Evolutionary conservation across 2,888 invertebrate species (phyloP), one percentile per base, ranked within the genome.

Genomic region (Nomada flava): DNA sequence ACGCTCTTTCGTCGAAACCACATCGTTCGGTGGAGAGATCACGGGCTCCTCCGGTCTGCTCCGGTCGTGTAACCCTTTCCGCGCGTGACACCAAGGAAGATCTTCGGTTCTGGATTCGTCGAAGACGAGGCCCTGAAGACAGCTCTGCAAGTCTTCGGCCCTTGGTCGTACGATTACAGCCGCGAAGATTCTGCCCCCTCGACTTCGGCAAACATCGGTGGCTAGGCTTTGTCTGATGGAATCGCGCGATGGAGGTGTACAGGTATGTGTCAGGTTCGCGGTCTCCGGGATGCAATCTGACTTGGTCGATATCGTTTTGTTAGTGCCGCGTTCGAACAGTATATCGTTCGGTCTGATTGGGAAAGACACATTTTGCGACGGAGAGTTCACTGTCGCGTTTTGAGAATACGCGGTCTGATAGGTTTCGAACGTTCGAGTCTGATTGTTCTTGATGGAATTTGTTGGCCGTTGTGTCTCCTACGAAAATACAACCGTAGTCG

Each of bases 191-290:
- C 59, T 11, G 29, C 10, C 9, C 15, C 13, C 11, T 7, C 11
- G 50, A 44, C 29, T 44, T 63, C 0, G 60, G 15, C 67, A 2
- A n/a, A 50, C 42, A 11, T 53, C 52, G 50, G 13, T 2, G 50
- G 20, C 26, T 60, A 11, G 26, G 3, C 11, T 20, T 10, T 15
- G 5, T 75, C 67, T 36, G 71, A 82, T 75, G 79, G 62, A 79
- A 74, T 26, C 42, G 42, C 59, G 59, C 42, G 73, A 81, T 78
- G 79, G 71, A 79, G 42, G 79, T 82, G 65, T 82, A 57, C 70
- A 82, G 70, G 80, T 79, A 79, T 52, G 79, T 67, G 71, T 63
- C 53, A 13, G 15, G 20, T 0, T 57, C 3, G 29, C 3, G n/a
- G 44, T 2, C 2, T 13, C 36, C 47, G 11, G 18, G n/a, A 42